Evolutionary conservation across 2,888 invertebrate species (phyloP).

Genomic region (Drosophila hawaiiensis): DNA sequence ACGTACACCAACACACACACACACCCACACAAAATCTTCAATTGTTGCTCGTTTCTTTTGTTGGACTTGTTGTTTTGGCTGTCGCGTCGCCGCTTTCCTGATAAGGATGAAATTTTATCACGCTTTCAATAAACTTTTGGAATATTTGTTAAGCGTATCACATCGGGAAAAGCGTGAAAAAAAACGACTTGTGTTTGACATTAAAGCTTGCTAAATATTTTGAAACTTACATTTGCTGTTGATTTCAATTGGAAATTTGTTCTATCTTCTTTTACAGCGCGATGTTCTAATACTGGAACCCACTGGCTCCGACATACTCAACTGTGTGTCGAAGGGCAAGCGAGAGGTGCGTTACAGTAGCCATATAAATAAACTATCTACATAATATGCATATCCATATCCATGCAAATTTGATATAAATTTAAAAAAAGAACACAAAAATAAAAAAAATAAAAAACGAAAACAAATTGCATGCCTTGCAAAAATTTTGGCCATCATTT

Average conservation of each 20-base stretch:
- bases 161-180: constrained; percentile 15
- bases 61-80: constrained; percentile 38
- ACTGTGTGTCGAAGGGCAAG: constrained; percentile 97
- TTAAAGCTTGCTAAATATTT: constrained; percentile 23
- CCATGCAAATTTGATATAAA: constrained; percentile 30
- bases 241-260: not conserved
- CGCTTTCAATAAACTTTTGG: constrained; percentile 82
- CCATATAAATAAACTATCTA: not conserved
- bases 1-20: constrained; percentile 10
- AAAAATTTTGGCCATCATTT: constrained; percentile 49
- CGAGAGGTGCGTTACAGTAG: constrained; percentile 90
- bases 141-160: constrained; percentile 64
- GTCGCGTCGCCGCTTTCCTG: constrained; percentile 55
- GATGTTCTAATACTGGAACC: constrained; percentile 95
- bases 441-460: too few species aligned
- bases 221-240: not conserved
- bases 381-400: constrained; percentile 17
- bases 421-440: constrained; percentile 1
- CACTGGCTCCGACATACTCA: constrained; percentile 91
- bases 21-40: constrained; percentile 43
- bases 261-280: constrained; percentile 88
- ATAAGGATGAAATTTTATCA: constrained; percentile 82
- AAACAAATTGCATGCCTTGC: constrained; percentile 11
- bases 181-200: not conserved
- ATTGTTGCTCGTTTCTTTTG: constrained; percentile 67